These are phyloP conservation scores for Spilogale gracilis DNA, from an alignment of 2,113 vertebrate species.

Conservation along the genomic window DNA sequence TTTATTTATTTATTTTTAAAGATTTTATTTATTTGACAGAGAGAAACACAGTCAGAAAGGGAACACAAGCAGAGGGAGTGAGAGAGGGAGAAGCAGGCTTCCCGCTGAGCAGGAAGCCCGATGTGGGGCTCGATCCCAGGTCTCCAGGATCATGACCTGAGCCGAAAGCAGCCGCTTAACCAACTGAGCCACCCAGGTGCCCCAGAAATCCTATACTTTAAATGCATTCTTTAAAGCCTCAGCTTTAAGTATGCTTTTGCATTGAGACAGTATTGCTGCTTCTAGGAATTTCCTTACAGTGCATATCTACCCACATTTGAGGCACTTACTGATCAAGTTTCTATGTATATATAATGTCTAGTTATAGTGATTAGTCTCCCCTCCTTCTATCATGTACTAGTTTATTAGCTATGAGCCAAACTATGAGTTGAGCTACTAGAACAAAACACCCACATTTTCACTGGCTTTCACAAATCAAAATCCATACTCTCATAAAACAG, in stretches of 20 bases:
- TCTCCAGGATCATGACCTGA: too few species aligned
- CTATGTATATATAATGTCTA: background rate
- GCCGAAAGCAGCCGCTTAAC: too few species aligned
- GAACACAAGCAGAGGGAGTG: too few species aligned
- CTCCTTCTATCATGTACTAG: background rate
- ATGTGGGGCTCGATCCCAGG: too few species aligned
- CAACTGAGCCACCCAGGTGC: too few species aligned
- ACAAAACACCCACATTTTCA: slow-evolving; percentile 8
- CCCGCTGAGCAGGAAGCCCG: too few species aligned
- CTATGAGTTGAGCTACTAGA: background rate
- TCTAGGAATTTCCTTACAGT: background rate
- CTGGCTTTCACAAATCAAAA: slow-evolving; percentile 24
- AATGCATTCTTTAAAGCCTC: background rate
- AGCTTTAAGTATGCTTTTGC: background rate
- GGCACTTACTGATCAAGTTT: background rate
- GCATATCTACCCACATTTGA: background rate
- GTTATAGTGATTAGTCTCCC: background rate
- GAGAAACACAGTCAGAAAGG: too few species aligned
- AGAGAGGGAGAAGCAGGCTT: too few species aligned
- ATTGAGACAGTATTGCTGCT: background rate
- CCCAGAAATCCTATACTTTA: background rate
- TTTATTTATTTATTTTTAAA: too few species aligned
- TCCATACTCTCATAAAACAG: background rate
- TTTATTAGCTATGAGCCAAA: background rate
- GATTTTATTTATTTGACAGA: too few species aligned